Percentiles rank a stretch among this genome's conserved stretches.
These are phyloP conservation scores for Lepilemur septentrionalis DNA, from an alignment of 2,797 vertebrate species.

Conservation along the genomic window DNA sequence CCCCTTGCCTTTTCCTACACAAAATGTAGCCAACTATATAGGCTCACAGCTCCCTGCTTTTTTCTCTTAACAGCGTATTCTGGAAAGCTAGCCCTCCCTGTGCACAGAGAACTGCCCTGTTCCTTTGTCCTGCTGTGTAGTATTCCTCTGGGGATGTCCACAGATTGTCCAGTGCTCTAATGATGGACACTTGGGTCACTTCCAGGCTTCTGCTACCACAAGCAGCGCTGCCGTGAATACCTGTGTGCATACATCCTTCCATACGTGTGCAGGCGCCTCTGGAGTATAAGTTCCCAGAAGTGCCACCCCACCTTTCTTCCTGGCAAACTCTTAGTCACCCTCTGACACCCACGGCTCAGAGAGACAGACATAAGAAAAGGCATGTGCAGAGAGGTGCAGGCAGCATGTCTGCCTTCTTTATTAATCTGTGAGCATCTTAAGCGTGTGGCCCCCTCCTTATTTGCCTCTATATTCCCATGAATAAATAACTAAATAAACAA, in stretches of 20 bases:
- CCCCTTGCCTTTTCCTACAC: not conserved
- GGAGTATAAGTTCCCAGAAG: slow-evolving; percentile 47
- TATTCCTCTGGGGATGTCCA: not conserved
- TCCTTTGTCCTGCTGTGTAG: not conserved
- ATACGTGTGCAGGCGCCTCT: not conserved
- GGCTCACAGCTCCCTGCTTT: not conserved
- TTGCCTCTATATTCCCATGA: not conserved
- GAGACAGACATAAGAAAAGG: not conserved
- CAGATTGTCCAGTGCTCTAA: not conserved
- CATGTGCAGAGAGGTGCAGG: not conserved
- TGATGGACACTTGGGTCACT: not conserved
- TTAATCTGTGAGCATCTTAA: not conserved
- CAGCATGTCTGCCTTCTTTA: not conserved
- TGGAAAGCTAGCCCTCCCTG: not conserved
- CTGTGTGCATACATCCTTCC: not conserved
- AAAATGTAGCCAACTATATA: not conserved
- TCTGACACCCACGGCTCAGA: not conserved
- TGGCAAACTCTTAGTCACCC: slow-evolving; percentile 58
- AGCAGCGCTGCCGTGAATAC: not conserved
- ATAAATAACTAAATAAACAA: not conserved
- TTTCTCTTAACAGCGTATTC: not conserved
- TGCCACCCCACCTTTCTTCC: slow-evolving; percentile 7
- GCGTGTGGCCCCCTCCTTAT: no score
- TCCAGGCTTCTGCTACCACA: not conserved
- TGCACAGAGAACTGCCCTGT: not conserved